These are phyloP conservation scores for Scortum barcoo DNA, from an alignment of 2,113 vertebrate genomes.

Conservation along the genomic window DNA sequence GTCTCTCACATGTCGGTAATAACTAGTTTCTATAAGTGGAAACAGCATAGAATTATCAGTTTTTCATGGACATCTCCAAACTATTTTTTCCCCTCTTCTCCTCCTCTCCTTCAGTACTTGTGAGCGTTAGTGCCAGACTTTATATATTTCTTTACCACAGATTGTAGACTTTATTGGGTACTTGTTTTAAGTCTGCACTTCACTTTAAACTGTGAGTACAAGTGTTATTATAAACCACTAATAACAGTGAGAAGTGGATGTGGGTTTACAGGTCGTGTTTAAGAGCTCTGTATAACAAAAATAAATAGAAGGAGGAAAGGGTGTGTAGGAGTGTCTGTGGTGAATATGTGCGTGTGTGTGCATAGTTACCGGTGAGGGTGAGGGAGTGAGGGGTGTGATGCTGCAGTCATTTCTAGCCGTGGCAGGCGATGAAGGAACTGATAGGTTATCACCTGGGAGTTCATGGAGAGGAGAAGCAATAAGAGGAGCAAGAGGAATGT, in stretches of 20 bases:
- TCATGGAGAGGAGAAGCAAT: neutral
- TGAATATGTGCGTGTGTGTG: conserved; percentile 16
- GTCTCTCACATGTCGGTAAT: neutral
- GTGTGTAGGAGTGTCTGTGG: conserved; percentile 50
- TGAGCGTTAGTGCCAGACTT: conserved; percentile 8
- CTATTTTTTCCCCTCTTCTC: neutral
- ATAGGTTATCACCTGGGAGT: conserved; percentile 81
- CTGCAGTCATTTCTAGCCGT: conserved; percentile 88
- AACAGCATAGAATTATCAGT: conserved; percentile 8
- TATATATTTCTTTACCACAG: conserved; percentile 24
- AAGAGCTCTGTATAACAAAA: conserved; percentile 54
- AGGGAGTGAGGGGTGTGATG: conserved; percentile 92
- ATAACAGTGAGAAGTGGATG: conserved; percentile 48
- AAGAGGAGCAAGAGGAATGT: neutral
- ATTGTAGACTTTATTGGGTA: neutral
- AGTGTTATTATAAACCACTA: conserved; percentile 62
- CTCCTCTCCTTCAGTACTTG: neutral
- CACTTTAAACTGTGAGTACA: conserved; percentile 19
- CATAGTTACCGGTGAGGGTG: conserved; percentile 89
- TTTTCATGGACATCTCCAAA: neutral
- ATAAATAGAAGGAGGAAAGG: conserved; percentile 43
- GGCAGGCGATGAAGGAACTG: conserved; percentile 84
- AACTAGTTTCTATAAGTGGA: neutral
- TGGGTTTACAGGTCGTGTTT: conserved; percentile 38
- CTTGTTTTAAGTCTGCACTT: conserved; percentile 12